Base-by-base conservation (phyloP, 2,888 invertebrate species). In the Agrotis clavis region DNA sequence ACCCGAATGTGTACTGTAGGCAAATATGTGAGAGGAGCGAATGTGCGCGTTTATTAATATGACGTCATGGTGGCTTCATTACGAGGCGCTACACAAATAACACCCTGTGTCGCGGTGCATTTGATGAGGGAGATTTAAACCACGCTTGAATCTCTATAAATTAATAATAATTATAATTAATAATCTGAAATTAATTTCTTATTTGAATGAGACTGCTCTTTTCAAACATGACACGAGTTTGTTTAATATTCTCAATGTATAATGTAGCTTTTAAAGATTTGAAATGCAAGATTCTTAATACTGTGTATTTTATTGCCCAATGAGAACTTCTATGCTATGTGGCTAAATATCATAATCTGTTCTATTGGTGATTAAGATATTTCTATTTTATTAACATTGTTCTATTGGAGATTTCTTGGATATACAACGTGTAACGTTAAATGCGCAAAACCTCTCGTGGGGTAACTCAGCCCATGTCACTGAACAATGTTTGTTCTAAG, bases 21-120 rank as follows among this genome's bases (percentile, higher is more conserved):
- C 78, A 84, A 85, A 81, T 77, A 83, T 76, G 71, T 74, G 71
- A 70, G 83, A 79, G 67, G 66, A 68, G 65, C 18, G 54, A 70
- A 70, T 67, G 67, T 56, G 60, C 68, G 30, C 72, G 67, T 63
- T 67, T 68, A 79, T 68, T 78, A 66, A 78, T 78, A 72, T 68
- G 21, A 54, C 82, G 79, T 67, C 59, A 73, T 53, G 69, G 74
- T 61, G 25, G 69, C 79, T 69, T 79, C 69, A 78, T 73, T 74
- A 68, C 25, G 48, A 82, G 25, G 41, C 56, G n/a, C 25, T 41
- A 41, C 21, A 63, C 68, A 67, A 82, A 77, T 68, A 67, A 56
- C 18, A 63, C 45, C 68, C 72, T 63, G 54, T 56, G 11, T 4
- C 21, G 21, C 14, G 41, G 19, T 45, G 56, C 54, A 51, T 35